Base-by-base conservation (phyloP, 2,888 invertebrate genomes). In the Cylindroiulus punctatus region DNA sequence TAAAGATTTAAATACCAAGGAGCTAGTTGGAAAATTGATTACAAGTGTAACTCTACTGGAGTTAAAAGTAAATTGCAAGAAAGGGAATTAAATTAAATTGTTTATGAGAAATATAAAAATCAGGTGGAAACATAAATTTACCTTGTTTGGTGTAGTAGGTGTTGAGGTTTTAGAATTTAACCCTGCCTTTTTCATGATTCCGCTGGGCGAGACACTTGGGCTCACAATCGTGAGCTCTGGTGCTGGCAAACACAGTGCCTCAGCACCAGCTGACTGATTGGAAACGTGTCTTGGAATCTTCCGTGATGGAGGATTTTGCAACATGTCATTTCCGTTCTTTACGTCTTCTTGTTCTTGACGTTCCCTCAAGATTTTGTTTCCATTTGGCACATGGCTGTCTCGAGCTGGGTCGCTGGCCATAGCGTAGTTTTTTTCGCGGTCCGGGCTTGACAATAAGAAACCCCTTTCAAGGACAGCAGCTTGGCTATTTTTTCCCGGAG, bases 111-210 rank as follows among this genome's bases (percentile, higher is more conserved):
- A n/a, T n/a, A n/a, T n/a, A n/a, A n/a, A n/a, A n/a, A n/a, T n/a
- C 36, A 36, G 36, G 7, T 36, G 36, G 3, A 36, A 36, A 7
- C 36, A 36, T 36, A 7, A 36, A 57, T 57, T 57, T 65, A 65
- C 65, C 65, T 26, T 65, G 26, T 65, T 65, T 65, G 65, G 65
- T 3, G 65, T 19, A 10, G 65, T 65, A 65, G 65, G 65, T 26
- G 65, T 65, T 0, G 26, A 65, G 65, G 26, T 65, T 65, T 26
- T 65, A 65, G 65, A 26, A 65, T 65, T 22, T 26, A 26, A 7
- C 26, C 65, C 65, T 26, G 26, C 12, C 65, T 26, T 65, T n/a
- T 65, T 65, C 65, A 65, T 65, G 65, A 65, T 65, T 65, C 65
- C 65, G 12, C n/a, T 65, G 12, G 65, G 65, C 12, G 65, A 65